A percentile compares a stretch with the other conserved stretches of the same genome.
Conservation (phyloP, 2,113 vertebrate genomes). For the Erpornis zantholeuca region DNA sequence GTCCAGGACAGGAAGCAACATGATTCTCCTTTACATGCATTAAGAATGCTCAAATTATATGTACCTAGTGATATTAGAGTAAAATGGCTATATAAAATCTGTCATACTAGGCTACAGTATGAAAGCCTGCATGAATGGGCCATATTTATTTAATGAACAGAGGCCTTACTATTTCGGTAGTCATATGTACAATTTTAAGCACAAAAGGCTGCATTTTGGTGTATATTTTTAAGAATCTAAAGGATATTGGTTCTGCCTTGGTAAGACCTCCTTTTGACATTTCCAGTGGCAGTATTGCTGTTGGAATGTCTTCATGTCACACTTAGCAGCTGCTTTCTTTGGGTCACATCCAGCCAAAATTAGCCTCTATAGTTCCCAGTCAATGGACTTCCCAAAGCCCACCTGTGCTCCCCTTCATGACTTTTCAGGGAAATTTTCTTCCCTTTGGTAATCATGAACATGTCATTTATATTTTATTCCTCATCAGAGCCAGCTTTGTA, state of each 20-base stretch:
- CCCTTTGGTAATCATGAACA: constrained; percentile 21
- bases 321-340: constrained; percentile 58
- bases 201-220: constrained; percentile 61
- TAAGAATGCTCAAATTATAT: constrained; percentile 1
- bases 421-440: constrained; percentile 50
- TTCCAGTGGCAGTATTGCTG: constrained; percentile 59
- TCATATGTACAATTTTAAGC: constrained; percentile 25
- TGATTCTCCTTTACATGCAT: background rate
- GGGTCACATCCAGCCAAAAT: constrained; percentile 56
- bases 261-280: constrained; percentile 47
- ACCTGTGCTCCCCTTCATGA: constrained; percentile 29
- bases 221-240: constrained; percentile 51
- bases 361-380: constrained; percentile 38
- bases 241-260: constrained; percentile 60
- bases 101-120: constrained; percentile 37
- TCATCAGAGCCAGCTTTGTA: constrained; percentile 36
- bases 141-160: constrained; percentile 64
- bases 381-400: constrained; percentile 51
- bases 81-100: constrained; percentile 32
- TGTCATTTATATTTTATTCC: constrained; percentile 40
- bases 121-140: constrained; percentile 38
- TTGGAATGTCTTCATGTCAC: constrained; percentile 66
- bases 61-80: background rate
- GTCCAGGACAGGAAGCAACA: background rate
- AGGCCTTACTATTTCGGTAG: constrained; percentile 51